Conservation (phyloP, 2,888 invertebrate genomes). For the Thumatha senex region DNA sequence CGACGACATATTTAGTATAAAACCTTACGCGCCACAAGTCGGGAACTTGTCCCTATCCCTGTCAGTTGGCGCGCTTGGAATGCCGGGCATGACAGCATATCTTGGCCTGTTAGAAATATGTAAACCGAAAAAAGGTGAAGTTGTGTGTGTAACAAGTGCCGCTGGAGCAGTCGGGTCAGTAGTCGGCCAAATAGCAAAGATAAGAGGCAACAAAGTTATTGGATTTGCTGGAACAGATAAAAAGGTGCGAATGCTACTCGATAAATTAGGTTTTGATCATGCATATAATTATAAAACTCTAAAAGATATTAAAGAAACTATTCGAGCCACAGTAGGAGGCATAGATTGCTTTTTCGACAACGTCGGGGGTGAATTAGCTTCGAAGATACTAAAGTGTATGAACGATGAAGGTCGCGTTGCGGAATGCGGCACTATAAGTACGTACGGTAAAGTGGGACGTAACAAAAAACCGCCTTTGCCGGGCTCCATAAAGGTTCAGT, state of each 20-base stretch:
- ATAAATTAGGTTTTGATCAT: constrained; percentile 85
- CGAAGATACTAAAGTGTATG: constrained; percentile 82
- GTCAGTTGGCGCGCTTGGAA: constrained; percentile 84
- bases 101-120: constrained; percentile 78
- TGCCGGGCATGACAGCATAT: constrained; percentile 80
- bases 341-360: constrained; percentile 89
- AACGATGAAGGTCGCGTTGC: constrained; percentile 81
- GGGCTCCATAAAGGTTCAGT: constrained; percentile 32
- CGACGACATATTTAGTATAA: constrained; percentile 43
- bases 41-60: constrained; percentile 76
- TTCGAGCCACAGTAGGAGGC: constrained; percentile 84
- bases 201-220: constrained; percentile 39
- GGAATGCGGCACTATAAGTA: constrained; percentile 85
- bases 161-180: constrained; percentile 88
- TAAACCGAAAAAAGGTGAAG: constrained; percentile 85
- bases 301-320: constrained; percentile 55
- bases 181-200: constrained; percentile 86
- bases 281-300: constrained; percentile 87
- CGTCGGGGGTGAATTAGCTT: constrained; percentile 85
- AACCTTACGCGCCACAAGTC: constrained; percentile 68
- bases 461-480: constrained; percentile 21
- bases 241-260: constrained; percentile 84
- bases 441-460: constrained; percentile 56
- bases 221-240: constrained; percentile 85
- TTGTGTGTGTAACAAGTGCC: constrained; percentile 86